Conservation (phyloP, 2,113 vertebrate species). For the Oncorhynchus tshawytscha region DNA sequence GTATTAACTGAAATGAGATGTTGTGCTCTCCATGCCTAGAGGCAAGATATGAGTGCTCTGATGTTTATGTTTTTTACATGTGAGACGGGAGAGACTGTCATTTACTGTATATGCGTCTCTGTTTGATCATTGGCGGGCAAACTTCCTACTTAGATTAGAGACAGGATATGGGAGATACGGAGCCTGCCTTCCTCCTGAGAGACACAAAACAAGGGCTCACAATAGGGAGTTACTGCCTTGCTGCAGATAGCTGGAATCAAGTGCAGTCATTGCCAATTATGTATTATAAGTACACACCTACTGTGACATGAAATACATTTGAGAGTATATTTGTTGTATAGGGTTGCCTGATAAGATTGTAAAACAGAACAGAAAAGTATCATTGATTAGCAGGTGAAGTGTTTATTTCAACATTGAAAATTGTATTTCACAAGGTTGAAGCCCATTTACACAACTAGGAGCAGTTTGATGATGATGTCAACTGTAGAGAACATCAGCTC, state of each 20-base stretch:
- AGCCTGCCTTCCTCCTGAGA: not conserved
- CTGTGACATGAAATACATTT: not conserved
- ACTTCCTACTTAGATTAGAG: conserved; percentile 36
- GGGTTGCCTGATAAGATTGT: conserved; percentile 19
- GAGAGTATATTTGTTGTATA: conserved; percentile 1
- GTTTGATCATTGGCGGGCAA: conserved; percentile 30
- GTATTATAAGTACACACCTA: conserved; percentile 4
- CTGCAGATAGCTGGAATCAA: conserved; percentile 3
- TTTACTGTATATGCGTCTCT: not conserved
- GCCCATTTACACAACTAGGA: conserved; percentile 1
- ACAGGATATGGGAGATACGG: not conserved
- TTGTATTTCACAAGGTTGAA: conserved; percentile 9
- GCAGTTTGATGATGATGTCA: not conserved
- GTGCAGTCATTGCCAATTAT: not conserved
- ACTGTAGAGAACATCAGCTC: conserved; percentile 5
- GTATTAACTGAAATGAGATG: conserved; percentile 34
- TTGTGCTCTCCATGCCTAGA: conserved; percentile 33
- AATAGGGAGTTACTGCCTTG: not conserved
- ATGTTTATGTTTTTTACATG: conserved; percentile 44
- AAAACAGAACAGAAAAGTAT: not conserved
- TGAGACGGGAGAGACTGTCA: conserved; percentile 10
- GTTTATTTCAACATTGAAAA: not conserved
- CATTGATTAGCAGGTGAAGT: not conserved
- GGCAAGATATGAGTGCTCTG: conserved; percentile 48
- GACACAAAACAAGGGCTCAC: conserved; percentile 9